Conservation (phyloP, 2,888 invertebrate genomes). For the Andrena camellia region DNA sequence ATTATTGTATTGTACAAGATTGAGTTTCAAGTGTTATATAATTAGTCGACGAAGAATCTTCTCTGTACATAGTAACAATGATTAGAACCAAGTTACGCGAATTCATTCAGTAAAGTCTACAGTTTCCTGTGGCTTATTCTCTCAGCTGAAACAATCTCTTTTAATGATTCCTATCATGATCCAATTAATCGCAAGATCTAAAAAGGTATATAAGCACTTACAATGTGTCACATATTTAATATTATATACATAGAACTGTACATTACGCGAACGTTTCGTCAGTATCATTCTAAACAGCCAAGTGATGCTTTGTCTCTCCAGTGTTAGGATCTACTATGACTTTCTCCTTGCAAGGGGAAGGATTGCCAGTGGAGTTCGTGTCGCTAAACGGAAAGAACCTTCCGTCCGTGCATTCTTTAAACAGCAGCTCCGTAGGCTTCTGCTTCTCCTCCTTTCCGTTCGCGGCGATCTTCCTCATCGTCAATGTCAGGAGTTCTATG, state of each 20-base stretch:
- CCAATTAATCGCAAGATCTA: background rate
- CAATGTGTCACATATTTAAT: slow-evolving; percentile 17
- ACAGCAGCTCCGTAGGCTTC: slow-evolving; percentile 74
- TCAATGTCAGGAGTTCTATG: slow-evolving; percentile 77
- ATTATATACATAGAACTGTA: slow-evolving; percentile 50
- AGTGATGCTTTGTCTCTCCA: slow-evolving; percentile 78
- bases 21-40: slow-evolving; percentile 55
- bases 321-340: slow-evolving; percentile 81
- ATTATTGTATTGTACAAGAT: slow-evolving; percentile 62
- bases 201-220: slow-evolving; percentile 38
- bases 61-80: slow-evolving; percentile 34
- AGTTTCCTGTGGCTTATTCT: slow-evolving; percentile 7
- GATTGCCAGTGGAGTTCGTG: slow-evolving; percentile 50
- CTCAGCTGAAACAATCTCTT: slow-evolving; percentile 4
- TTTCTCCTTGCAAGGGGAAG: slow-evolving; percentile 72
- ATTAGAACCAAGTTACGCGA: background rate
- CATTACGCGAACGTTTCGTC: background rate
- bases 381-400: slow-evolving; percentile 76
- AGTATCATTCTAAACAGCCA: slow-evolving; percentile 30
- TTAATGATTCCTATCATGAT: background rate
- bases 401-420: slow-evolving; percentile 78
- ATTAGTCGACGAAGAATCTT: background rate
- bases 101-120: background rate
- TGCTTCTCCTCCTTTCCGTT: slow-evolving; percentile 69
- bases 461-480: slow-evolving; percentile 69